Conservation (phyloP, 2,888 invertebrate genomes). For the Cheilosia grossa region DNA sequence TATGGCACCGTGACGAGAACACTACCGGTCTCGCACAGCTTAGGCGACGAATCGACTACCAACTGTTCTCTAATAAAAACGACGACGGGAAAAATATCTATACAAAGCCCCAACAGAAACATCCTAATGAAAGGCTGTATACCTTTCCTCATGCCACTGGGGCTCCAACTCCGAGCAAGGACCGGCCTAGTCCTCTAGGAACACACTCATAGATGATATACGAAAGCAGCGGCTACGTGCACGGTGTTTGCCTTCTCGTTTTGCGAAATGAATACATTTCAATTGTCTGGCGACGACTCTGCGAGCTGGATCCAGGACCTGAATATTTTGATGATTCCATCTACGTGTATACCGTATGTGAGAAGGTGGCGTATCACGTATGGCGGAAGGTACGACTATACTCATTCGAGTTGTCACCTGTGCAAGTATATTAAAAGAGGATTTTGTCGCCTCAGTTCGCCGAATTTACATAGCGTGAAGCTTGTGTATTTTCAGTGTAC, state of each 20-base stretch:
- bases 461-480: conserved; percentile 68
- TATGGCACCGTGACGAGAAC: conserved; percentile 31
- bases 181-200: conserved; percentile 17
- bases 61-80: conserved; percentile 9
- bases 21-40: conserved; percentile 32
- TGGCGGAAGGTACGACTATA: conserved; percentile 36
- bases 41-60: conserved; percentile 46
- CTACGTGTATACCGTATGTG: not conserved
- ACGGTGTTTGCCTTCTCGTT: conserved; percentile 30
- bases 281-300: conserved; percentile 61
- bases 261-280: conserved; percentile 72
- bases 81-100: conserved; percentile 1
- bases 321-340: conserved; percentile 36
- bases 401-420: conserved; percentile 72
- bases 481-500: conserved; percentile 43
- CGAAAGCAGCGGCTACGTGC: not conserved
- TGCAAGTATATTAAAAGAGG: conserved; percentile 72
- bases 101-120: conserved; percentile 21
- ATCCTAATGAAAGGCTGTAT: conserved; percentile 47
- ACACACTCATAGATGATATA: conserved; percentile 15
- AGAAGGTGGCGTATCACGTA: conserved; percentile 45
- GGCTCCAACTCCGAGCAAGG: not conserved
- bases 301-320: conserved; percentile 27
- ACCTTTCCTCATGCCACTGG: conserved; percentile 9
- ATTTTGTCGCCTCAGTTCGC: conserved; percentile 72